Base-by-base conservation (phyloP, 1,140 invertebrate species). In the Mylabris phalerata region DNA sequence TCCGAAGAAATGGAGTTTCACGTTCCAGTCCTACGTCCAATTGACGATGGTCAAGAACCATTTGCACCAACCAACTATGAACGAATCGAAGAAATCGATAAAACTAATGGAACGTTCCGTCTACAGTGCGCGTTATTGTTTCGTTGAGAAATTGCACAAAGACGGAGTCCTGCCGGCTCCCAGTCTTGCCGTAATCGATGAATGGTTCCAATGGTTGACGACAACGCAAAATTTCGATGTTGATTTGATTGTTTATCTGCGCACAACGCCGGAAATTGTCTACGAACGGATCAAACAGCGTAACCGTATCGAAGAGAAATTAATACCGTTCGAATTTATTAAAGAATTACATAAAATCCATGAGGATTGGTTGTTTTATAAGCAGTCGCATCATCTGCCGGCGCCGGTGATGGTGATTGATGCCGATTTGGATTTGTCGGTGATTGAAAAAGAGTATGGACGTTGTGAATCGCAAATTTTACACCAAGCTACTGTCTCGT, bases 21-120 rank as follows among this genome's bases (percentile, higher is more conserved):
- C 90, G 27, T 95, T 95, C 71, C 92, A 95, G 78, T 87, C 87
- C 0, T 93, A 94, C 72, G 91, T 93, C 6, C 89, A 92, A 62
- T 72, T 94, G 39, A 94, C 92, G 0, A 93, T 95, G 90, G 69
- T 92, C 25, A 81, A 92, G 67, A 80, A 86, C 60, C 92, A 95
- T 69, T 81, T 81, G 5, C 74, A 79, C 55, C 71, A 77, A 7
- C 83, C 81, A 4, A 19, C 62, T 74, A 1, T 79, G 82, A 19
- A 82, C 84, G 10, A 32, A 5, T 4, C 32, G 7, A 32, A 32
- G 32, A 32, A 32, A 32, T 32, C 32, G 32, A 81, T 92, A 32
- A 93, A 93, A 76, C 76, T 95, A 57, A 93, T 96, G 85, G 93
- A 95, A 73, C 80, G 93, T 48, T 95, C 92, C 0, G 78, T 95